These are phyloP conservation scores for Psilanteris sp. DNA, from an alignment of 1,140 invertebrate genomes.

Conservation along the genomic window DNA sequence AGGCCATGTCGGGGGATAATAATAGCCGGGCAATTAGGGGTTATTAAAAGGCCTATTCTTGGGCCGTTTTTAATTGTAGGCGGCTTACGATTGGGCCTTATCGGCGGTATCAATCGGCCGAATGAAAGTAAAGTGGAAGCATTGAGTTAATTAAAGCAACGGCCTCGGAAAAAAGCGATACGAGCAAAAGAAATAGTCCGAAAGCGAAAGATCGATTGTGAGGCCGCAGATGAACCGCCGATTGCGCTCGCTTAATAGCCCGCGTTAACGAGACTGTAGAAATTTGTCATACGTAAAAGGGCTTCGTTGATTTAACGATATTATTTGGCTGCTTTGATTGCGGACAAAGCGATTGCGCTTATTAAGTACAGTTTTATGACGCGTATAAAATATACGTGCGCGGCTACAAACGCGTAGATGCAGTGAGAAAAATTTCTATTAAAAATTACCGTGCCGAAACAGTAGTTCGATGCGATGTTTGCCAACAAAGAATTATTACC, in stretches of 20 bases:
- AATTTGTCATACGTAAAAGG: constrained; percentile 41
- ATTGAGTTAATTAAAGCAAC: constrained; percentile 36
- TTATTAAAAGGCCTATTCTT: constrained; percentile 15
- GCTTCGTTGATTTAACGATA: no score
- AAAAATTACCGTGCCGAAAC: no score
- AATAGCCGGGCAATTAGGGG: constrained; percentile 19
- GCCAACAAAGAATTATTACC: no score
- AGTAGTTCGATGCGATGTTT: no score
- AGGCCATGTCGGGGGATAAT: neutral
- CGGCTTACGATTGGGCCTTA: constrained; percentile 29
- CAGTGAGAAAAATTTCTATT: no score
- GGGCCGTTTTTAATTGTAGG: constrained; percentile 27
- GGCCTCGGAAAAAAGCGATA: no score
- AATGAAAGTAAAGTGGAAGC: constrained; percentile 29
- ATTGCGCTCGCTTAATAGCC: constrained; percentile 31
- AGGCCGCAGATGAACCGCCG: constrained; percentile 19
- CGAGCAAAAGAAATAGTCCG: no score
- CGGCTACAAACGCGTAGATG: no score
- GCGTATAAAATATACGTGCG: no score
- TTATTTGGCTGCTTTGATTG: no score
- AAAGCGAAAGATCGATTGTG: constrained; percentile 30
- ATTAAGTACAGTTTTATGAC: no score
- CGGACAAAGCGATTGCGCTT: no score
- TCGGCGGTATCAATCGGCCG: constrained; percentile 33
- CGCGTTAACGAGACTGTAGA: constrained; percentile 55